phyloP scores from a whole-genome alignment of 2,113 vertebrate genomes.

The Ciconia boyciana region DNA sequence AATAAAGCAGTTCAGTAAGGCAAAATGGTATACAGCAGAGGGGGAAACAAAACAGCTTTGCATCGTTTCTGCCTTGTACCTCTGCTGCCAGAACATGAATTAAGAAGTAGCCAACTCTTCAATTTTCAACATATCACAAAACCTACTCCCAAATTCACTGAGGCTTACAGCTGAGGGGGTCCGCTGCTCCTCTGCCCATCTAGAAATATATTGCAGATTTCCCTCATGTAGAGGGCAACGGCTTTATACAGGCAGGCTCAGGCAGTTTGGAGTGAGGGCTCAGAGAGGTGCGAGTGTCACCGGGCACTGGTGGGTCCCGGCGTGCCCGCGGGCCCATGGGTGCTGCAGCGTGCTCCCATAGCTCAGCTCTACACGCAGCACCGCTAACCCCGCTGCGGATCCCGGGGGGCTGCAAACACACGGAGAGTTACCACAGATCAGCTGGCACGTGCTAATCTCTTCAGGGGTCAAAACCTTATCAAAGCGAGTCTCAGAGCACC shows the following conservation, averaged over 20 bases:
- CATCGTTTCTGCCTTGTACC: not conserved
- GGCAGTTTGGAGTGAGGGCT: not conserved
- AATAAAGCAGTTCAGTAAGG: not conserved
- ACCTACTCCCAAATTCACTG: not conserved
- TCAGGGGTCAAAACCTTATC: not conserved
- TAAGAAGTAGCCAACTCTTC: not conserved
- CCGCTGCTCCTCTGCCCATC: not conserved
- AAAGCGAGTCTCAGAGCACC: not conserved
- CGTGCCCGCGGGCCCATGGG: too few species aligned
- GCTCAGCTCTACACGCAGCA: not conserved
- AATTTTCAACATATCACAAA: not conserved
- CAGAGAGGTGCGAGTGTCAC: not conserved
- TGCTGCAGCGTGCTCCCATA: not conserved
- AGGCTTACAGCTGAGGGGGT: not conserved
- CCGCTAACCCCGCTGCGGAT: not conserved
- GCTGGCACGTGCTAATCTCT: not conserved
- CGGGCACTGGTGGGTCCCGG: fast-evolving
- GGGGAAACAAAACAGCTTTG: not conserved
- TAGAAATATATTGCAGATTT: not conserved
- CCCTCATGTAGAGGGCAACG: not conserved
- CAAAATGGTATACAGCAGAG: not conserved
- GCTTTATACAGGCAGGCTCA: not conserved
- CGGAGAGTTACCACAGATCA: not conserved
- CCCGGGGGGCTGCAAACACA: not conserved
- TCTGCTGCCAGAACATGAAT: not conserved